phyloP scores from a whole-genome alignment of 2,797 vertebrate genomes.

The Pogonophryne albipinna region DNA sequence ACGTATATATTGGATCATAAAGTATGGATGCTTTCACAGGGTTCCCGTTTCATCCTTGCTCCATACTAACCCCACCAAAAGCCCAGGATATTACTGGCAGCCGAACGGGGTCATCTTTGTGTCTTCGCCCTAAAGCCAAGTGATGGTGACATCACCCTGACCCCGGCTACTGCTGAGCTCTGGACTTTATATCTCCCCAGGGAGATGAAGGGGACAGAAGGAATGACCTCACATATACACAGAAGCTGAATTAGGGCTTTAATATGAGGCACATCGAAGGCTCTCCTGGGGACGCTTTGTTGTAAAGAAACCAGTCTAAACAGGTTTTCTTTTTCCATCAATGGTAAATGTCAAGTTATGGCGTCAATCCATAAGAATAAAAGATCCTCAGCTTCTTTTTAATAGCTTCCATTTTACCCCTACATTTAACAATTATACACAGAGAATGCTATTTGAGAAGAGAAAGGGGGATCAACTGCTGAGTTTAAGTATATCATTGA shows the following conservation, averaged over 20 bases:
- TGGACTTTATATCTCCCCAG: slow-evolving; percentile 35
- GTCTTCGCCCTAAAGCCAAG: slow-evolving; percentile 36
- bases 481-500: not conserved
- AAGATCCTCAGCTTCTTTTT: slow-evolving; percentile 11
- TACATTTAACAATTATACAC: not conserved
- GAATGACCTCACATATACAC: slow-evolving; percentile 9
- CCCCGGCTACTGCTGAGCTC: slow-evolving; percentile 50
- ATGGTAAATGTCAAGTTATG: slow-evolving; percentile 12
- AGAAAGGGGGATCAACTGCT: not conserved
- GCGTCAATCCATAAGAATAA: not conserved
- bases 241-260: slow-evolving; percentile 47
- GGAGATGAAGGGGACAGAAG: slow-evolving; percentile 11
- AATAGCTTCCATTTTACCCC: slow-evolving; percentile 16
- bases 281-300: slow-evolving; percentile 2
- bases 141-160: slow-evolving; percentile 46
- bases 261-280: slow-evolving; percentile 25
- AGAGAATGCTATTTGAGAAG: not conserved
- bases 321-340: slow-evolving; percentile 2
- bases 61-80: slow-evolving; percentile 23
- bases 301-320: not conserved
- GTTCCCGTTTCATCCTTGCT: slow-evolving; percentile 42
- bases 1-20: slow-evolving; percentile 71
- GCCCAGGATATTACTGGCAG: slow-evolving; percentile 41
- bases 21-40: slow-evolving; percentile 32
- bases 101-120: slow-evolving; percentile 32